Conservation (phyloP, 2,797 vertebrate species). For the Eurystomus glaucurus region DNA sequence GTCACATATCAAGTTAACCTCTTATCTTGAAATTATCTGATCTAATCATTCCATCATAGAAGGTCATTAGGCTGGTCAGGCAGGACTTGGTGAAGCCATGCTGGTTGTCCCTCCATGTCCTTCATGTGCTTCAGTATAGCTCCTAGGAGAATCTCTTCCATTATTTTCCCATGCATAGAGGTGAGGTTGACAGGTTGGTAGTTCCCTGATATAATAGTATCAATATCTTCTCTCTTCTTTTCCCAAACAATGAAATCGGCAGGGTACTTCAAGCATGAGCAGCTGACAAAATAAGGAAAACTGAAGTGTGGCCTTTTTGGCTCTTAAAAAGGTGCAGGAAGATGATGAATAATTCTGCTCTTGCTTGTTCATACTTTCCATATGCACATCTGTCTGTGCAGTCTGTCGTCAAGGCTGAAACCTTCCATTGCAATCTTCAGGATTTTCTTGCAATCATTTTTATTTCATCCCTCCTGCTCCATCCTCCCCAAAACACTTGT, state of each 20-base stretch:
- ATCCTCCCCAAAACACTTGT: fast-evolving
- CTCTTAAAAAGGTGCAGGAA: not conserved
- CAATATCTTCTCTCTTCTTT: not conserved
- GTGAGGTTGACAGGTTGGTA: too few relatives aligned
- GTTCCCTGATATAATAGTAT: not conserved
- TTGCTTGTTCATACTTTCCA: not conserved
- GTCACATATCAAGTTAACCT: not conserved
- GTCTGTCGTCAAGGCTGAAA: not conserved
- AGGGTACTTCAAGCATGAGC: not conserved
- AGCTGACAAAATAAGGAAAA: not conserved
- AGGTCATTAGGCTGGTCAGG: too few relatives aligned
- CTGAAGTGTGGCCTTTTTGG: not conserved
- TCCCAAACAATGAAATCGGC: not conserved
- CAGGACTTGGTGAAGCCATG: too few relatives aligned
- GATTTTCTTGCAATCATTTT: not conserved
- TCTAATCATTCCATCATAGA: too few relatives aligned
- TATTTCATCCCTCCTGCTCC: not conserved
- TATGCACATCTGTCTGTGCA: not conserved
- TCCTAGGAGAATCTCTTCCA: too few relatives aligned
- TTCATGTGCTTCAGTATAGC: too few relatives aligned
- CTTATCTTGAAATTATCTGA: not conserved
- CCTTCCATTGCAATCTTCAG: not conserved
- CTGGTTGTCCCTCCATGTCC: too few relatives aligned
- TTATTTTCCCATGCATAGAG: too few relatives aligned
- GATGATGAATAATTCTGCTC: not conserved